Evolutionary conservation across 2,888 invertebrate species (phyloP).

Genomic region (Baronia brevicornis): DNA sequence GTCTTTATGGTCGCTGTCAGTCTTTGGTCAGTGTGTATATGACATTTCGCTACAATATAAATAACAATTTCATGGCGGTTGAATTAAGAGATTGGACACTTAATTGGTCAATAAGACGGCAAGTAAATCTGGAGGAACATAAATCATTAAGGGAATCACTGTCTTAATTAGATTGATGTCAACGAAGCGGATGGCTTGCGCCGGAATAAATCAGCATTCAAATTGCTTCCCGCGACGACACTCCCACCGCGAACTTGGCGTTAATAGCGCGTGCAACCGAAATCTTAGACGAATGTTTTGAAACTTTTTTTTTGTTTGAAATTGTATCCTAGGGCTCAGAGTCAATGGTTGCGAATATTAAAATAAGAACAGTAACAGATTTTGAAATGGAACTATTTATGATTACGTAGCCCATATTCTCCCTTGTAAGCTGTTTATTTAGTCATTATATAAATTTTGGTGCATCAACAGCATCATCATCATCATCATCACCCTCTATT

Average conservation of each 20-base stretch:
- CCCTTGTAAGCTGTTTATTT: too few species aligned
- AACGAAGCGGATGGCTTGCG: conserved; percentile 49
- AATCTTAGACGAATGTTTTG: conserved; percentile 59
- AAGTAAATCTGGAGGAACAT: conserved; percentile 36
- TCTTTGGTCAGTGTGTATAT: too few species aligned
- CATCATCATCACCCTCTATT: too few species aligned
- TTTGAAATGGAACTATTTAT: too few species aligned
- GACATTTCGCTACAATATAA: too few species aligned
- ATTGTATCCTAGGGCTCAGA: conserved; percentile 44
- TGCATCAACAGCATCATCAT: too few species aligned
- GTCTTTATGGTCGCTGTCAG: too few species aligned
- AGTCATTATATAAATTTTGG: too few species aligned
- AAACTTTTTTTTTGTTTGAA: conserved; percentile 59
- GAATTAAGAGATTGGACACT: conserved; percentile 6
- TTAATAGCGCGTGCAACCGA: conserved; percentile 73
- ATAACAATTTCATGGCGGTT: too few species aligned
- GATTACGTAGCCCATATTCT: too few species aligned
- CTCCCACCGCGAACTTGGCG: conserved; percentile 64
- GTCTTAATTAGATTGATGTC: conserved; percentile 67
- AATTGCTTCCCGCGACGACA: conserved; percentile 70
- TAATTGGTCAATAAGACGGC: conserved; percentile 28
- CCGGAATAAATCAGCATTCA: conserved; percentile 64
- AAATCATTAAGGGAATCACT: conserved; percentile 53
- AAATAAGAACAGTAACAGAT: too few species aligned
- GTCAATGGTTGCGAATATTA: conserved; percentile 51